Evolutionary conservation across 2,113 vertebrate species (phyloP), one percentile per base, ranked within the genome.

Genomic region (Lampris incognitus): DNA sequence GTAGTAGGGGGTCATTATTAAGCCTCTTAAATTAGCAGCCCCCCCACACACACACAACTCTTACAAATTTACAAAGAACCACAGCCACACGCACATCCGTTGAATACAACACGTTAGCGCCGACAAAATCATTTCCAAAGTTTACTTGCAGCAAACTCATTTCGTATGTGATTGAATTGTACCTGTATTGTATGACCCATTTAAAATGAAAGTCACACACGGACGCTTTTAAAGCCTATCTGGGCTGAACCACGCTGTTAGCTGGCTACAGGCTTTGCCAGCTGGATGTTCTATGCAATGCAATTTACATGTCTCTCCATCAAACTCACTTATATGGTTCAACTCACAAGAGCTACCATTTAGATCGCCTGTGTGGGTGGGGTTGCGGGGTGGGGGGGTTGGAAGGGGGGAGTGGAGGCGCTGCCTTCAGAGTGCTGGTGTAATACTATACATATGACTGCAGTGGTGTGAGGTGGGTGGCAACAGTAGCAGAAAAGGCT

Each of bases 231-330:
- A 81, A 82, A 71, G 84, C 4, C 82, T 50, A 88, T 90, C 85
- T 88, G 81, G 79, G 88, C 85, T 78, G 81, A 85, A 84, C 88
- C 83, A 49, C 73, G 81, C 85, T 83, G 80, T 85, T 84, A 78
- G 85, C 81, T 81, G 37, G 77, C 85, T 73, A 40, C 65, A 73
- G 86, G 65, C 82, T 70, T 67, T n/a, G 72, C 84, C 88, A 78
- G 84, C 81, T 87, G 76, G 84, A 81, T 82, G 86, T 89, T 68
- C 82, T 76, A 13, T 74, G 83, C 86, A 82, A 76, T 83, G 76
- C 88, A 83, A 92, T 92, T 93, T 92, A 90, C 88, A 91, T 88
- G 90, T 92, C 90, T 92, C 88, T 92, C 88, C 80, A 87, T 87
- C 85, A 87, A 81, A 83, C 46, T 82, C 86, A 84, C 76, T 85